Evolutionary conservation across 2,797 vertebrate genomes (phyloP).

Genomic region (Lerista edwardsae): DNA sequence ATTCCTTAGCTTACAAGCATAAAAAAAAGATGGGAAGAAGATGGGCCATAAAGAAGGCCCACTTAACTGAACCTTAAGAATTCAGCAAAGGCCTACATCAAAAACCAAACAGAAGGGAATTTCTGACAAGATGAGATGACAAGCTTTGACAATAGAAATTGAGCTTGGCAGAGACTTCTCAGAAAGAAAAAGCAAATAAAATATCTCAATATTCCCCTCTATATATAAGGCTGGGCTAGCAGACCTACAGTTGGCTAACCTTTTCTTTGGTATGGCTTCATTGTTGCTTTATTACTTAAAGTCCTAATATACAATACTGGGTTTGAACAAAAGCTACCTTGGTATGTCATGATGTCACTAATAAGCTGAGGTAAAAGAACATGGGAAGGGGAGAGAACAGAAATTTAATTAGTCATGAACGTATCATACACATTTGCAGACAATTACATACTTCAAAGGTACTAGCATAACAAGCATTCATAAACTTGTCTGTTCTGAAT

Average conservation of each 20-base stretch:
- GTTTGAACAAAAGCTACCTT: not conserved
- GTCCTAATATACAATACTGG: not conserved
- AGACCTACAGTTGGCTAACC: not conserved
- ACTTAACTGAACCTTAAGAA: not conserved
- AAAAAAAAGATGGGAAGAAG: too few species aligned
- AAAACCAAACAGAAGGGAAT: not conserved
- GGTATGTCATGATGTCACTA: not conserved
- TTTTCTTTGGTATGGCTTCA: not conserved
- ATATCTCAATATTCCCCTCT: not conserved
- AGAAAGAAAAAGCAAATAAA: not conserved
- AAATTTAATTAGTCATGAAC: not conserved
- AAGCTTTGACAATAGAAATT: not conserved
- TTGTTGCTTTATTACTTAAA: not conserved
- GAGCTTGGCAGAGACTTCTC: not conserved
- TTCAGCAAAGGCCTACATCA: not conserved
- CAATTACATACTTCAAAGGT: slow-evolving; percentile 9
- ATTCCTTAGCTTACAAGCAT: too few species aligned
- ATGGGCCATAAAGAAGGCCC: too few species aligned
- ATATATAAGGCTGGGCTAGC: not conserved
- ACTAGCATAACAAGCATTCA: slow-evolving; percentile 14
- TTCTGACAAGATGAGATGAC: not conserved
- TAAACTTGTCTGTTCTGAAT: slow-evolving; percentile 22
- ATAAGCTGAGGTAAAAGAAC: not conserved
- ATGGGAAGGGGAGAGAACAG: not conserved
- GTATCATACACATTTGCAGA: not conserved